These are phyloP conservation scores for Neotragus pygmaeus DNA, from an alignment of 2,113 vertebrate species.

Conservation along the genomic window DNA sequence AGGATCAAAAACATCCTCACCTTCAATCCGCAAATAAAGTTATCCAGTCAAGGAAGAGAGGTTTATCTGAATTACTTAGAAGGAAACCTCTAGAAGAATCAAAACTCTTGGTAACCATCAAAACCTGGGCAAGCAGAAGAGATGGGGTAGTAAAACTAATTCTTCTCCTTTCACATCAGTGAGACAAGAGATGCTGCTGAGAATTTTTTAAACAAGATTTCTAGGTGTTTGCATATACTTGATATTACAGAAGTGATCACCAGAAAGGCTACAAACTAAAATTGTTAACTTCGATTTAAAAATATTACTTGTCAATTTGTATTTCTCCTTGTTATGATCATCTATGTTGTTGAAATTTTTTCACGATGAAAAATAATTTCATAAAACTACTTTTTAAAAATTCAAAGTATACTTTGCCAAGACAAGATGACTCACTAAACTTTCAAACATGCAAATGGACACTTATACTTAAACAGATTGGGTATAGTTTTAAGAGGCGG, in stretches of 20 bases:
- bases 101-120: not conserved
- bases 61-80: not conserved
- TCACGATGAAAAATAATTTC: not conserved
- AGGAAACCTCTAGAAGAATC: not conserved
- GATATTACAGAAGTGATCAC: not conserved
- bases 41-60: not conserved
- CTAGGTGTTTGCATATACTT: not conserved
- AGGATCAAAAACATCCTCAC: not conserved
- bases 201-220: not conserved
- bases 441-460: not conserved
- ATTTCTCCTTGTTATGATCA: not conserved
- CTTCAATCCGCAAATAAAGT: not conserved
- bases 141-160: not conserved
- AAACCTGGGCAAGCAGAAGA: not conserved
- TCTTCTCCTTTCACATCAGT: not conserved
- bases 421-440: not conserved
- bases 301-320: not conserved
- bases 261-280: not conserved
- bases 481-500: not conserved
- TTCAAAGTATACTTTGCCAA: not conserved
- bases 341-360: not conserved
- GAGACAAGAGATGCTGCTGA: not conserved
- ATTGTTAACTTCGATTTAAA: not conserved
- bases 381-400: not conserved
- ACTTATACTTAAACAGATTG: not conserved